Percentiles rank a stretch among this genome's conserved stretches.
Evolutionary conservation across 2,797 vertebrate species (phyloP).

Genomic region (Tokudaia muenninki): DNA sequence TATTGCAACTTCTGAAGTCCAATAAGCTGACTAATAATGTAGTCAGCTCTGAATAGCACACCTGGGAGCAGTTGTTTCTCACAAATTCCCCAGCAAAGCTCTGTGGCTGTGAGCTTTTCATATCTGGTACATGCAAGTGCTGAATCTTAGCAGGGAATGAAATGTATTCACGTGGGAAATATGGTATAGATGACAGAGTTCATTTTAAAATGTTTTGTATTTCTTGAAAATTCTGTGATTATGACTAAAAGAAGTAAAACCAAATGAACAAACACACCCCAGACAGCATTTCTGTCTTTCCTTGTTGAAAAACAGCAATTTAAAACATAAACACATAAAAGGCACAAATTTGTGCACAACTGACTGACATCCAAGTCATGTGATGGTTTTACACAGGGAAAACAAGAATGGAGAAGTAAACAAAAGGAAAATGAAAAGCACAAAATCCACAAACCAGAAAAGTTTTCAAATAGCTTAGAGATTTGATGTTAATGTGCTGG

Average conservation of each 20-base stretch:
- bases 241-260: neutral
- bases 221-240: neutral
- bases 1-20: constrained; percentile 71
- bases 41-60: constrained; percentile 72
- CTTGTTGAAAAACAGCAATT: neutral
- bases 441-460: constrained; percentile 31
- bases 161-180: constrained; percentile 49
- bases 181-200: neutral
- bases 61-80: constrained; percentile 74
- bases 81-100: constrained; percentile 69
- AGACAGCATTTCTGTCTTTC: neutral
- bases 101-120: constrained; percentile 43
- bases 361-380: neutral
- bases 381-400: neutral
- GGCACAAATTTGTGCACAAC: neutral
- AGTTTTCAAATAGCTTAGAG: neutral
- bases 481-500: constrained; percentile 3
- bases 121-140: constrained; percentile 33
- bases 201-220: neutral
- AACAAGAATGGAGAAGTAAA: neutral
- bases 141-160: constrained; percentile 28
- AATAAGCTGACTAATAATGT: constrained; percentile 79
- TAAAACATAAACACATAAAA: constrained; percentile 8
- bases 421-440: constrained; percentile 29
- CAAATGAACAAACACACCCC: neutral